phyloP scores from a whole-genome alignment of 1,140 invertebrate genomes.

The Heliconius eleuchia region DNA sequence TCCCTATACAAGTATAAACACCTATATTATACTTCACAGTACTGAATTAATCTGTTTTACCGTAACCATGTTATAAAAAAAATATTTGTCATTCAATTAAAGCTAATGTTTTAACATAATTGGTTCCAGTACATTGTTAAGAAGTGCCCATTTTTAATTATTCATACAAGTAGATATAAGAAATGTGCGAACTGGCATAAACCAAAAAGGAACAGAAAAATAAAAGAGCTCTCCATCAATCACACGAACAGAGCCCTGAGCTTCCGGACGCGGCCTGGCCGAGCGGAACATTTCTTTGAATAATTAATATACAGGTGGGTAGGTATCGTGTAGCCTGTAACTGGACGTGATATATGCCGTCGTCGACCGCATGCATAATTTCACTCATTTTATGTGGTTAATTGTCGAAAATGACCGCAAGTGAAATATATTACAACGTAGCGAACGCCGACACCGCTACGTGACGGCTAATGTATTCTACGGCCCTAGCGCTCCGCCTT shows the following conservation, averaged over 20 bases:
- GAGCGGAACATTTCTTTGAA: conserved; percentile 81
- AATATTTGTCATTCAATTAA: not conserved
- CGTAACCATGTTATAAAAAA: not conserved
- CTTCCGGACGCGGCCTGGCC: conserved; percentile 70
- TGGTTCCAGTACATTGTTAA: not conserved
- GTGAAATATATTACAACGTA: conserved; percentile 78
- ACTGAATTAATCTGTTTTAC: not conserved
- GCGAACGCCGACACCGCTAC: conserved; percentile 61
- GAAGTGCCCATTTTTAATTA: conserved; percentile 15
- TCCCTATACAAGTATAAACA: conserved; percentile 35
- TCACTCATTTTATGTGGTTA: conserved; percentile 82
- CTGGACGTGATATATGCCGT: conserved; percentile 81
- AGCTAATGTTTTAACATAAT: not conserved
- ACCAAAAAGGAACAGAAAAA: conserved; percentile 66
- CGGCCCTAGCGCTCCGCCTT: conserved; percentile 62
- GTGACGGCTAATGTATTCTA: conserved; percentile 74
- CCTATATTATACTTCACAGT: not conserved
- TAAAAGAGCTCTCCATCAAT: conserved; percentile 77
- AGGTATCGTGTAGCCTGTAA: conserved; percentile 73
- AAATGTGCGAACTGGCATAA: conserved; percentile 52
- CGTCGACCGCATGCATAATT: conserved; percentile 80
- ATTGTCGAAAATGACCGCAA: conserved; percentile 81
- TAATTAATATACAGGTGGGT: conserved; percentile 79
- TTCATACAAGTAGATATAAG: conserved; percentile 43
- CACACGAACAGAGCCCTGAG: conserved; percentile 71